Conservation (phyloP, 2,888 invertebrate genomes). For the Chelonus formosanus region DNA sequence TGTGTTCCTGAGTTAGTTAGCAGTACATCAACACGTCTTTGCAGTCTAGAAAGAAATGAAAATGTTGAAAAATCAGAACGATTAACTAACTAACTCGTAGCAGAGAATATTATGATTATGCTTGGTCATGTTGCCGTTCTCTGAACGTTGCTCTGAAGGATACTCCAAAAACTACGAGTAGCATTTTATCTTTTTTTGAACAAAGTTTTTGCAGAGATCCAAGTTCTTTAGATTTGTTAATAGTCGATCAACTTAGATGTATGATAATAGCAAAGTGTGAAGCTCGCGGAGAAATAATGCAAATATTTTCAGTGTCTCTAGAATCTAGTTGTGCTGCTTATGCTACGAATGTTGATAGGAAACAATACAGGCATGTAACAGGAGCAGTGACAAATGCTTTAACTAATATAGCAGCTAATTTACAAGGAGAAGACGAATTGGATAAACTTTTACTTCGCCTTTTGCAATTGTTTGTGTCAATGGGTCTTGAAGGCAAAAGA, state of each 20-base stretch:
- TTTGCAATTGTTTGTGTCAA: slow-evolving; percentile 95
- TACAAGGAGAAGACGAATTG: slow-evolving; percentile 86
- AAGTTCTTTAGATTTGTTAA: slow-evolving; percentile 89
- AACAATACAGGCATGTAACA: slow-evolving; percentile 81
- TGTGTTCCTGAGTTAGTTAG: slow-evolving; percentile 96
- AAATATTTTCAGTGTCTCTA: slow-evolving; percentile 96
- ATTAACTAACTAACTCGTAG: slow-evolving; percentile 75
- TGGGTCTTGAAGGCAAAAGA: slow-evolving; percentile 95
- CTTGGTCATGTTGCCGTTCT: slow-evolving; percentile 97
- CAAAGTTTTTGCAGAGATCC: slow-evolving; percentile 94
- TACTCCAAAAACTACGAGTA: slow-evolving; percentile 92
- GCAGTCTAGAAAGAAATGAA: slow-evolving; percentile 90
- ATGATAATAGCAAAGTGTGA: slow-evolving; percentile 96
- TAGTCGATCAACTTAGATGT: slow-evolving; percentile 96
- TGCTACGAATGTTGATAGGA: slow-evolving; percentile 67
- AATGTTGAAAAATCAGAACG: slow-evolving; percentile 67
- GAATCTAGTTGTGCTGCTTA: slow-evolving; percentile 86
- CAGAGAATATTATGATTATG: slow-evolving; percentile 96
- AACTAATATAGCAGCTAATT: slow-evolving; percentile 94
- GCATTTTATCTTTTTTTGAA: slow-evolving; percentile 95
- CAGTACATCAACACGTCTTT: slow-evolving; percentile 93
- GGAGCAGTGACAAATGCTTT: slow-evolving; percentile 95
- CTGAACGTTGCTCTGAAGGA: slow-evolving; percentile 92
- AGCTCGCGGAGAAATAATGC: slow-evolving; percentile 92
- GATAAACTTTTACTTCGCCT: slow-evolving; percentile 87